Evolutionary conservation across 2,797 vertebrate species (phyloP), one percentile per base, ranked within the genome.

Genomic region (Arctocebus calabarensis): DNA sequence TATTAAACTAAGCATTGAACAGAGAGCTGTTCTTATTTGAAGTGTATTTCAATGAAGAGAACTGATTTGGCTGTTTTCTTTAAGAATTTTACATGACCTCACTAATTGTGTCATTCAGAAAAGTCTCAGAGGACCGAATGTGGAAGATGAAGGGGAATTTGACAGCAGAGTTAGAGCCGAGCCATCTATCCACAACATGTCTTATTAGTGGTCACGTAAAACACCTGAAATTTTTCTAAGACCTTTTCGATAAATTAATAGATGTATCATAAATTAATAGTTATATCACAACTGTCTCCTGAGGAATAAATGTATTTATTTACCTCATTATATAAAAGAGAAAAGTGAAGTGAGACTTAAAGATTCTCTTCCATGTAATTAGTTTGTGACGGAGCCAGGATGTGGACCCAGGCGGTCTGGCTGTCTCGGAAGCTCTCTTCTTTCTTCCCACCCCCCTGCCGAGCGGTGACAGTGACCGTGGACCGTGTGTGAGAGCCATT

Each of bases 391-490:
- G 0, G 27, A 55, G 12, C 29, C 40, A 23, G 52, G 14, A 64
- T 45, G 9, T 45, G 22, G 59, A 32, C 14, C 29, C 7, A 32
- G 19, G 32, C 5, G 6, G 16, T 43, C 61, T 29, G 14, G 43
- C 45, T 45, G 20, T 3, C 43, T 13, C 0, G 7, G 0, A 0
- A 14, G 11, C 7, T 52, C 17, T 34, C 40, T 37, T n/a, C 8
- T 12, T 2, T 0, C 16, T 75, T 29, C 37, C 13, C 37, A 25
- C 27, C n/a, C 17, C 29, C 40, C 5, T 0, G 3, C 11, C 5
- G 3, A 11, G 12, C 55, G 3, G 1, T 3, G 23, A 13, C 37
- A 17, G 5, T 2, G 27, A 9, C 25, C n/a, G n/a, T n/a, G 16
- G 10, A 48, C 45, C 12, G 45, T 52, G 48, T 52, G 13, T 1